Percentiles rank a stretch among this genome's conserved stretches.
Conservation (phyloP, 2,113 vertebrate genomes). For the Cheilinus undulatus region DNA sequence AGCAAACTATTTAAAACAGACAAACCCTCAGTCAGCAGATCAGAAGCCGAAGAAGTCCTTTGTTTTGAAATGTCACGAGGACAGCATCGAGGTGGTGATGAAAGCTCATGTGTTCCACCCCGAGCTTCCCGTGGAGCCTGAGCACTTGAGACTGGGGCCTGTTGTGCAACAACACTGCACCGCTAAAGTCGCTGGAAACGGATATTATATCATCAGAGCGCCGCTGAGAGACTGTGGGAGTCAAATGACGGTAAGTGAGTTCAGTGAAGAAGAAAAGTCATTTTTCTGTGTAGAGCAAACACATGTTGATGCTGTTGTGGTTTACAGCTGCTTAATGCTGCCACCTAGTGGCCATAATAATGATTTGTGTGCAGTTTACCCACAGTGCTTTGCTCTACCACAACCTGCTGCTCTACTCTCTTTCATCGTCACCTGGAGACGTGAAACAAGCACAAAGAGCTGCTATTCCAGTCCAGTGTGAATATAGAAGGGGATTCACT, state of each 20-base stretch:
- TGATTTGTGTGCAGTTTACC: conserved; percentile 20
- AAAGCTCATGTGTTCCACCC: conserved; percentile 16
- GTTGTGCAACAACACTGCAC: background rate
- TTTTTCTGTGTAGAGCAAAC: background rate
- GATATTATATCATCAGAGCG: conserved; percentile 27
- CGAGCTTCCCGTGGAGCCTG: background rate
- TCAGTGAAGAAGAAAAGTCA: background rate
- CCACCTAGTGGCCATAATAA: conserved; percentile 36
- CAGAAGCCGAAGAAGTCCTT: background rate
- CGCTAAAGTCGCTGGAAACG: background rate
- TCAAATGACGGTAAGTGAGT: conserved; percentile 31
- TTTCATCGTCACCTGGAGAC: background rate
- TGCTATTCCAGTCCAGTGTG: conserved; percentile 20
- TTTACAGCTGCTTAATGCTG: conserved; percentile 3
- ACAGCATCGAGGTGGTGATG: conserved; percentile 44
- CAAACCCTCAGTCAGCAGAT: background rate
- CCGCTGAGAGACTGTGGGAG: conserved; percentile 42
- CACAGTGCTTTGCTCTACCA: conserved; percentile 14
- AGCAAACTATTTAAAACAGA: background rate
- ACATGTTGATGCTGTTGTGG: background rate
- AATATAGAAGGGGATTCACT: conserved; percentile 24
- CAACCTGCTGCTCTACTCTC: conserved; percentile 39
- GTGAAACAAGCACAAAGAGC: background rate
- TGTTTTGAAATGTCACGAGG: conserved; percentile 49
- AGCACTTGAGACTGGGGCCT: conserved; percentile 8